A percentile compares a stretch with the other conserved stretches of the same genome.
phyloP scores from a whole-genome alignment of 2,888 invertebrate species.

The Lasius platythorax region DNA sequence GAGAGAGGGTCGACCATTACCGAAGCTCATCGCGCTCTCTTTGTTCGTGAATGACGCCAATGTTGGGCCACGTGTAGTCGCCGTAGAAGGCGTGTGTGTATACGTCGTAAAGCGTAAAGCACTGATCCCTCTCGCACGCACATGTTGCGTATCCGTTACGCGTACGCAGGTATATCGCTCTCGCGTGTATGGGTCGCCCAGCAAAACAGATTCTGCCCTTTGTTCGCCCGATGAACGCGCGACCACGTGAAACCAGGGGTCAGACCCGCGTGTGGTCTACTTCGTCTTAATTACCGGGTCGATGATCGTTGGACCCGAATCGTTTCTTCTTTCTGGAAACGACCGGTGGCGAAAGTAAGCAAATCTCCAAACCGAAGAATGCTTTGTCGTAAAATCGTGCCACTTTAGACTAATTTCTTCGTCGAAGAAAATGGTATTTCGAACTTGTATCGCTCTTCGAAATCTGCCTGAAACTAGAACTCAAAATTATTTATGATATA shows the following conservation, averaged over 20 bases:
- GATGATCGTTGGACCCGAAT: conserved; percentile 22
- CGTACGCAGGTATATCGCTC: conserved; percentile 39
- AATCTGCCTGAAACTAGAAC: not conserved
- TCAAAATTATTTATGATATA: too few relatives aligned
- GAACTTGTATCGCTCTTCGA: not conserved
- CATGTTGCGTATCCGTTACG: conserved; percentile 32
- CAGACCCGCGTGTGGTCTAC: conserved; percentile 59
- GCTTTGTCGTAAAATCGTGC: not conserved
- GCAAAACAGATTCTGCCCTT: conserved; percentile 62
- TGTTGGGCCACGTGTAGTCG: conserved; percentile 45
- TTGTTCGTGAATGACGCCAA: conserved; percentile 47
- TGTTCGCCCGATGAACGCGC: conserved; percentile 65
- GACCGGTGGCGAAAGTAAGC: conserved; percentile 9
- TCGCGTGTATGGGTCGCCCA: conserved; percentile 45
- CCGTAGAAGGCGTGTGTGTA: conserved; percentile 15
- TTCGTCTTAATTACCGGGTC: conserved; percentile 63
- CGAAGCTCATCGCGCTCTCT: conserved; percentile 38
- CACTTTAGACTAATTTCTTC: not conserved
- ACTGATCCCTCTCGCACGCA: not conserved
- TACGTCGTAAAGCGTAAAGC: conserved; percentile 15
- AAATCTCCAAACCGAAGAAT: not conserved
- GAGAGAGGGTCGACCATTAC: conserved; percentile 2
- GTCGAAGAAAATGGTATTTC: not conserved
- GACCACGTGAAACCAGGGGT: conserved; percentile 54
- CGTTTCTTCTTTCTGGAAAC: conserved; percentile 32